Evolutionary conservation across 37 sponge, comb jelly and placozoan genomes (phyloP), one percentile per base, ranked within the genome.

Genomic region (Bolinopsis microptera): DNA sequence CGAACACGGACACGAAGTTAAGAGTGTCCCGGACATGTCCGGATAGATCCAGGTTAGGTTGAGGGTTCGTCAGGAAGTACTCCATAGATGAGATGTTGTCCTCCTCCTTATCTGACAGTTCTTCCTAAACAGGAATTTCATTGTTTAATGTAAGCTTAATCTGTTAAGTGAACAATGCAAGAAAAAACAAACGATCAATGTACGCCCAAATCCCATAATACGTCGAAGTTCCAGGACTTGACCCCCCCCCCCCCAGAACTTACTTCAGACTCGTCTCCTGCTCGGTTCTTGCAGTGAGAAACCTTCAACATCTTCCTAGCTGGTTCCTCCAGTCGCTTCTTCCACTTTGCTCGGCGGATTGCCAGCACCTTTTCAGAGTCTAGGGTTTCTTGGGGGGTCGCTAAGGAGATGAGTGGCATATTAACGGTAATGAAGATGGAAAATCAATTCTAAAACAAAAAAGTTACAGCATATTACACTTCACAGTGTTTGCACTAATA

Each of bases 1-100:
- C 98, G 61, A 86, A 86, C 90, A 86, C 90, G 61, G 61, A 86
- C 28, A 86, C 90, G 30, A 86, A 86, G 90, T 86, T 86, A 0
- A 86, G 61, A 5, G 90, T 86, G 90, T 86, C 90, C 28, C 90
- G 41, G 27, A 86, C 90, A 5, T 86, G 90, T 86, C 90, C 0
- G 0, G 90, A 86, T 21, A 86, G 90, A 27, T 86, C 90, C 24
- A 86, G 48, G 90, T 86, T 86, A 34, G 90, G 90, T 41, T 39
- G 41, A n/a, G 90, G 90, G 61, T 86, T 86, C 28, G 90, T 86
- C 2, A 86, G 30, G 90, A 41, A 86, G 61, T 86, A 86, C 35
- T 86, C 90, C 90, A 86, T 41, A 13, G 90, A 86, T 24, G 90
- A 86, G 41, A 86, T 86, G 27, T 39, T 26, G 24, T 86, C 61